Evolutionary conservation across 2,888 invertebrate genomes (phyloP).

Genomic region (Tholera decimalis): DNA sequence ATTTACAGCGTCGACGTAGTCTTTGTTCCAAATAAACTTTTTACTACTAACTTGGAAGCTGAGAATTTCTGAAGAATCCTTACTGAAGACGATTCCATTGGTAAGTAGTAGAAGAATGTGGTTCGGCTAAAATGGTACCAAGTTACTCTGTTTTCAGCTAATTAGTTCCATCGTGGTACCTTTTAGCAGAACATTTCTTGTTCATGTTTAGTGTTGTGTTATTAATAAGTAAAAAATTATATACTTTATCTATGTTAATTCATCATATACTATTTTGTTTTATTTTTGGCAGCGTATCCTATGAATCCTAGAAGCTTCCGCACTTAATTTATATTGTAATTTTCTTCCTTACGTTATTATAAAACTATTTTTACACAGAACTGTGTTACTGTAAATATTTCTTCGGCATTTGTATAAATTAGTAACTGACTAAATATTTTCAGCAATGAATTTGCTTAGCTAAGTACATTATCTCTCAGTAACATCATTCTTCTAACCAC

Average conservation of each 20-base stretch:
- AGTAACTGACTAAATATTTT: not conserved
- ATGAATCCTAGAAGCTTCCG: too few species aligned
- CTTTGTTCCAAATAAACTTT: constrained; percentile 55
- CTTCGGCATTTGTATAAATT: not conserved
- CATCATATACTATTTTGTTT: too few species aligned
- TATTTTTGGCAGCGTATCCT: too few species aligned
- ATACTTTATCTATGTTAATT: too few species aligned
- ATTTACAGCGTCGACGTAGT: constrained; percentile 42
- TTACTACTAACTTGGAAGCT: constrained; percentile 47
- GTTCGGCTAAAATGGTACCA: constrained; percentile 9
- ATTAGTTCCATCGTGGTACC: not conserved
- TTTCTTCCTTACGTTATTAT: not conserved
- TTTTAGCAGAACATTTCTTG: not conserved
- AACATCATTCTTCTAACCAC: constrained; percentile 10
- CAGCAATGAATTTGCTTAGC: too few species aligned
- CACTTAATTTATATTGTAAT: too few species aligned
- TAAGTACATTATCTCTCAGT: too few species aligned
- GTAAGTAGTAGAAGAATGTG: constrained; percentile 50
- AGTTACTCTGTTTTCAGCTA: not conserved
- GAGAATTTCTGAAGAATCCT: constrained; percentile 51
- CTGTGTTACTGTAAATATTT: too few species aligned
- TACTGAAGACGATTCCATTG: constrained; percentile 30
- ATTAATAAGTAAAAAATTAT: too few species aligned
- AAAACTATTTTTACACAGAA: not conserved
- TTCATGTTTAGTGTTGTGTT: not conserved